Conservation (phyloP, 2,888 invertebrate species). For the Horisme vitalbata region DNA sequence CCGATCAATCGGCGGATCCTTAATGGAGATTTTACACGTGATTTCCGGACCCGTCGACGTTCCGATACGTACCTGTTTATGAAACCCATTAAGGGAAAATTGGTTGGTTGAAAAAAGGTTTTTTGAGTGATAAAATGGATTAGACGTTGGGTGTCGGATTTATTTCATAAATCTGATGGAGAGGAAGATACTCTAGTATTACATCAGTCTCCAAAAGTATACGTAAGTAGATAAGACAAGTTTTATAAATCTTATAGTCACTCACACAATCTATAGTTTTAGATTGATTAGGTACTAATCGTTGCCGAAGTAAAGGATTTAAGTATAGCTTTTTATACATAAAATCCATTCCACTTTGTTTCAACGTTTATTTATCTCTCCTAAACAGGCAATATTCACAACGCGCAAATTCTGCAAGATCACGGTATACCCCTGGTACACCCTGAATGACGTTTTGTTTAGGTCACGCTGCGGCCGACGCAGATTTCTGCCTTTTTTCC, state of each 20-base stretch:
- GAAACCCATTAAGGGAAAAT: conserved; percentile 46
- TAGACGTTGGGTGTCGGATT: conserved; percentile 4
- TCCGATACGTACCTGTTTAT: conserved; percentile 58
- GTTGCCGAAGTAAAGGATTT: not conserved
- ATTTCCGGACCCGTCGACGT: conserved; percentile 61
- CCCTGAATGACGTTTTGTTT: conserved; percentile 61
- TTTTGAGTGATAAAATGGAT: not conserved
- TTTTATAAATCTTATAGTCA: too few relatives aligned
- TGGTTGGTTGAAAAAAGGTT: conserved; percentile 27
- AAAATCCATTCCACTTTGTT: not conserved
- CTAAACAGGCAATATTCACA: conserved; percentile 19
- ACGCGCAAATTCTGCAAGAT: conserved; percentile 45
- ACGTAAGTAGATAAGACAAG: too few relatives aligned
- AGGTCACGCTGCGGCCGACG: conserved; percentile 40
- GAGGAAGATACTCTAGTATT: not conserved
- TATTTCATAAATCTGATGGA: not conserved
- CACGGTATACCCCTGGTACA: conserved; percentile 46
- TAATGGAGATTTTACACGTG: conserved; percentile 81
- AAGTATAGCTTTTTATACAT: not conserved
- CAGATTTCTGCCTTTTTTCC: conserved; percentile 76
- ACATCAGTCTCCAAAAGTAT: too few relatives aligned
- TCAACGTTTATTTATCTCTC: conserved; percentile 16
- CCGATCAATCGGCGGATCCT: conserved; percentile 72
- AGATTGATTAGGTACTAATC: too few relatives aligned
- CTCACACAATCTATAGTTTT: too few relatives aligned